Evolutionary conservation across 2,888 invertebrate genomes (phyloP).

Genomic region (Pocota personata): DNA sequence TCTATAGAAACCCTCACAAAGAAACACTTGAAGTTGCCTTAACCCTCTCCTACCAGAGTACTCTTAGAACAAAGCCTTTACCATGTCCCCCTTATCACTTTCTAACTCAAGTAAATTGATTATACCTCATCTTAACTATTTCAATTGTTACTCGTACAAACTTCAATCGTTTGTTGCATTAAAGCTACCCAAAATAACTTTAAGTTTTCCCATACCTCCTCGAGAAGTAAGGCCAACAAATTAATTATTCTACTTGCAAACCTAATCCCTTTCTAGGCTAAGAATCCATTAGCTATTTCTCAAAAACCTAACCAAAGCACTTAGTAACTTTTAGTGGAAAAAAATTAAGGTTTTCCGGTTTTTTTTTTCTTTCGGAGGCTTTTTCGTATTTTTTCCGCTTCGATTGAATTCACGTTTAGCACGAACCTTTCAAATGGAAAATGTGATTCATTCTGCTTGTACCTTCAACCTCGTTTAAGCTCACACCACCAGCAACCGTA

Average conservation of each 20-base stretch:
- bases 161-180: no score
- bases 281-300: background rate
- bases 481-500: background rate
- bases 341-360: background rate
- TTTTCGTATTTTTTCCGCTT: background rate
- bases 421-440: background rate
- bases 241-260: background rate
- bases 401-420: background rate
- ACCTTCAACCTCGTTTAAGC: background rate
- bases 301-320: background rate
- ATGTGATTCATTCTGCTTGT: background rate
- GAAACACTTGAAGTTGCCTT: constrained; percentile 28
- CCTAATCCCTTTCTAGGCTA: background rate
- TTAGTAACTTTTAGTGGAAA: background rate
- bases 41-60: background rate
- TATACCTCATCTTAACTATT: background rate
- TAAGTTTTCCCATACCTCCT: background rate
- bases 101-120: background rate
- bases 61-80: constrained; percentile 7
- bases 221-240: background rate
- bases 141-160: background rate
- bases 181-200: no score
- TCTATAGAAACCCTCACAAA: constrained; percentile 19
- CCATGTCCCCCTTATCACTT: background rate
- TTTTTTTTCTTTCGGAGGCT: background rate